Base-by-base conservation (phyloP, 2,113 vertebrate species). In the Stercorarius parasiticus region DNA sequence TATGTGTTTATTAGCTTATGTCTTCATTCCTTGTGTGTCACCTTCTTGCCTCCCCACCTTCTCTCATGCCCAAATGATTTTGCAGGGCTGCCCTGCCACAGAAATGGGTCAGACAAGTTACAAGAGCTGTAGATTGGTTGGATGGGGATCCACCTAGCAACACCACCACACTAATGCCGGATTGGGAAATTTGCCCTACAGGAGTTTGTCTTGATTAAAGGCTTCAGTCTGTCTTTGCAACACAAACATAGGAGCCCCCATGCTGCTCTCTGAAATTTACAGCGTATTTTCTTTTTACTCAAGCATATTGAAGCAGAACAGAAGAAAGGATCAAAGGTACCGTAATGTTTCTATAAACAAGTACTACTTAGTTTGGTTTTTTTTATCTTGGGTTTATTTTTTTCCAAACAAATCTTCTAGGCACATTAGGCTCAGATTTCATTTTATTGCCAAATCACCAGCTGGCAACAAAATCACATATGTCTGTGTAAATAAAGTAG, bases 301-400 rank as follows among this genome's bases (percentile, higher is more conserved):
- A 88, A 94, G 89, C 91, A 97, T 95, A 97, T 96, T 96, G 93
- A 97, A 97, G 95, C 88, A 92, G 95, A 97, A 95, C 96, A 97
- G 95, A 96, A 96, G 96, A 96, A 96, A 98, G 95, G 97, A 97
- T 97, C 96, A 97, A 98, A 97, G 97, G 96, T 97, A 98, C 96
- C 66, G 85, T 97, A 97, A 97, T 97, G 96, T 97, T 97, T 97
- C 95, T 96, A 97, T 98, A 97, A 97, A 97, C 97, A 97, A 97
- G 93, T 96, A 96, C 88, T 96, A 97, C 97, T 97, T 97, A 97
- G 93, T 95, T 97, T 95, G 89, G 66, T 92, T 91, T 96, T 95
- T 95, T 97, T 90, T 93, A 92, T 94, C 97, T 96, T 95, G 90
- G 81, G 94, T 93, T 95, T 95, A 92, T 94, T 96, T 96, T 95